phyloP scores from a whole-genome alignment of 2,888 invertebrate genomes.

The Acleris emargana region DNA sequence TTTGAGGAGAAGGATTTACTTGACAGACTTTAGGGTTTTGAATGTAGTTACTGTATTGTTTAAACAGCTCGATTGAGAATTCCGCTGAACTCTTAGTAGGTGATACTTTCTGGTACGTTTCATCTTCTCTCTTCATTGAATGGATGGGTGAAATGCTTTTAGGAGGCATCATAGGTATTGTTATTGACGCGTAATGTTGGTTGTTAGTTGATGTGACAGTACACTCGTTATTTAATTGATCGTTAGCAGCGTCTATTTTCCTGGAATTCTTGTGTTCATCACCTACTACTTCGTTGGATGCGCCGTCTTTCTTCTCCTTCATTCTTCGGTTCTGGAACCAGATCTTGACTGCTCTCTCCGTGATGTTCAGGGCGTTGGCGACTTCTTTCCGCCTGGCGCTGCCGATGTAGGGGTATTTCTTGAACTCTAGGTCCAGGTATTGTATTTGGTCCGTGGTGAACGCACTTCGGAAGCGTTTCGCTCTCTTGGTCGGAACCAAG shows the following conservation, averaged over 20 bases:
- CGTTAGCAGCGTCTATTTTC: conserved; percentile 44
- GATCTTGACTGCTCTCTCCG: conserved; percentile 91
- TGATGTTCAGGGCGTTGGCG: conserved; percentile 84
- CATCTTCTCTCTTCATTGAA: conserved; percentile 14
- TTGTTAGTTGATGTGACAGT: conserved; percentile 51
- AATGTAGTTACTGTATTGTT: conserved; percentile 39
- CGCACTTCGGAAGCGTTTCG: conserved; percentile 81
- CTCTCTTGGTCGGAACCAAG: conserved; percentile 44
- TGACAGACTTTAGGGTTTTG: conserved; percentile 31
- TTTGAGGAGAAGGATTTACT: background rate
- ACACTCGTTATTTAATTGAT: conserved; percentile 52
- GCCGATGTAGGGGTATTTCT: conserved; percentile 86
- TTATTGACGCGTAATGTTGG: conserved; percentile 44
- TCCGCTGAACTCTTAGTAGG: conserved; percentile 36
- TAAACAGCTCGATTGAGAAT: conserved; percentile 41
- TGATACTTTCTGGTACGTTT: conserved; percentile 2
- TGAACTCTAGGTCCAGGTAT: conserved; percentile 89
- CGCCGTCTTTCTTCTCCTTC: conserved; percentile 86
- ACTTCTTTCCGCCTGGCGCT: conserved; percentile 87
- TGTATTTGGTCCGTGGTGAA: conserved; percentile 90
- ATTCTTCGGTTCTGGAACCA: conserved; percentile 94
- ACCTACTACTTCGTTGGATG: conserved; percentile 44
- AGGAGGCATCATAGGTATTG: conserved; percentile 47
- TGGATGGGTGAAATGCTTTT: conserved; percentile 24
- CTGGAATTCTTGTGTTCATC: conserved; percentile 44